phyloP scores from a whole-genome alignment of 2,113 vertebrate species.

The Mesocricetus auratus region DNA sequence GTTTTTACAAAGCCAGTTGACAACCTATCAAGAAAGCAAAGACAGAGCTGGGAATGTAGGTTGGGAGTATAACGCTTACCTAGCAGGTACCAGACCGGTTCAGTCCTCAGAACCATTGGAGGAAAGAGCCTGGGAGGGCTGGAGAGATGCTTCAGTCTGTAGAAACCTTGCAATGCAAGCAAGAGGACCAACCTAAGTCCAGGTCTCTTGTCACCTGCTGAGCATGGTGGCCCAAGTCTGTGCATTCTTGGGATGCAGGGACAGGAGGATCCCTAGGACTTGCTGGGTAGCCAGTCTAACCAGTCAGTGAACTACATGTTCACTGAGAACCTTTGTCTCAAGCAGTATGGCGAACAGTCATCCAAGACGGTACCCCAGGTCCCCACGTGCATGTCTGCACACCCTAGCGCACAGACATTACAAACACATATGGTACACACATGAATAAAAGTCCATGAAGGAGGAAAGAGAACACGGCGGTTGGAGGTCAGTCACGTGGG shows the following conservation, averaged over 20 bases:
- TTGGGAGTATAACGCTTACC: background rate
- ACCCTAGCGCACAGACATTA: background rate
- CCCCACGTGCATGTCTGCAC: background rate
- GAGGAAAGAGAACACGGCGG: too few relatives aligned
- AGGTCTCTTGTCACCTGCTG: too few relatives aligned
- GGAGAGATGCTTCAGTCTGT: background rate
- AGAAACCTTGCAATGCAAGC: background rate
- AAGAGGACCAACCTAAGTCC: background rate
- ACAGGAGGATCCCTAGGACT: background rate
- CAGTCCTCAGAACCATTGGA: background rate
- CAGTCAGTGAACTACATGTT: background rate
- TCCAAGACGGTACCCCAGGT: background rate
- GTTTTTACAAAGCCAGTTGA: background rate
- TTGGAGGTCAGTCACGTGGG: background rate
- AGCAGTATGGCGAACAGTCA: background rate
- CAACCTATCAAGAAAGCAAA: constrained; percentile 11
- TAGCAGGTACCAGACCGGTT: background rate
- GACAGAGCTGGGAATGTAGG: background rate
- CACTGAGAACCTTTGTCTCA: background rate
- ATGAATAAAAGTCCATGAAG: background rate
- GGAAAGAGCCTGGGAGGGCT: too few relatives aligned
- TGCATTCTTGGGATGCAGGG: background rate
- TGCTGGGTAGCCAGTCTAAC: background rate
- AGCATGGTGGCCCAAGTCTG: background rate
- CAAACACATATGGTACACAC: too few relatives aligned